Conservation (phyloP, 2,797 vertebrate species). For the Trichosurus vulpecula region DNA sequence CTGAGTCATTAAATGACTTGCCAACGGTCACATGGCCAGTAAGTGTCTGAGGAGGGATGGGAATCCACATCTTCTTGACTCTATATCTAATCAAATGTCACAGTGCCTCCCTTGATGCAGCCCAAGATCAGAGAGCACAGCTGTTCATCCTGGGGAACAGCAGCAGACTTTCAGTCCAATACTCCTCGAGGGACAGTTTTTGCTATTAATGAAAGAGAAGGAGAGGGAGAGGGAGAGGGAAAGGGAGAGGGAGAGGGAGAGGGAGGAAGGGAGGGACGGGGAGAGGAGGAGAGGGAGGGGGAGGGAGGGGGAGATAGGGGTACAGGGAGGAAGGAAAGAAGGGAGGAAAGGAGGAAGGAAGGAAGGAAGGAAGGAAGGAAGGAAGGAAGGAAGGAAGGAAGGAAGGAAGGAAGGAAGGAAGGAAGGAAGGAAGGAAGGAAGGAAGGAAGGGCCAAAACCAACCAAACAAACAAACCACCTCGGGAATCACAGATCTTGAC, state of each 20-base stretch:
- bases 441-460: too few species aligned
- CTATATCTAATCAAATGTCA: neutral
- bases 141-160: neutral
- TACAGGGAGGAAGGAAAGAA: too few species aligned
- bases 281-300: rapidly evolving
- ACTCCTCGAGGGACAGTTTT: neutral
- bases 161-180: neutral
- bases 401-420: too few species aligned
- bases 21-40: neutral
- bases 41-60: neutral
- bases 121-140: neutral
- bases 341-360: too few species aligned
- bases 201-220: neutral
- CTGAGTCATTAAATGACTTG: neutral
- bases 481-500: too few species aligned
- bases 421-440: too few species aligned
- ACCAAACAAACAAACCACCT: too few species aligned
- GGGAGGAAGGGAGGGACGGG: rapidly evolving
- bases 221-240: too few species aligned
- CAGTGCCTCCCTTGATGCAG: neutral
- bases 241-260: too few species aligned
- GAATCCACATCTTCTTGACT: neutral
- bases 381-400: too few species aligned
- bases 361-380: too few species aligned
- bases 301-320: rapidly evolving